phyloP scores from a whole-genome alignment of 2,888 invertebrate genomes.

The Cataglyphis albicans region DNA sequence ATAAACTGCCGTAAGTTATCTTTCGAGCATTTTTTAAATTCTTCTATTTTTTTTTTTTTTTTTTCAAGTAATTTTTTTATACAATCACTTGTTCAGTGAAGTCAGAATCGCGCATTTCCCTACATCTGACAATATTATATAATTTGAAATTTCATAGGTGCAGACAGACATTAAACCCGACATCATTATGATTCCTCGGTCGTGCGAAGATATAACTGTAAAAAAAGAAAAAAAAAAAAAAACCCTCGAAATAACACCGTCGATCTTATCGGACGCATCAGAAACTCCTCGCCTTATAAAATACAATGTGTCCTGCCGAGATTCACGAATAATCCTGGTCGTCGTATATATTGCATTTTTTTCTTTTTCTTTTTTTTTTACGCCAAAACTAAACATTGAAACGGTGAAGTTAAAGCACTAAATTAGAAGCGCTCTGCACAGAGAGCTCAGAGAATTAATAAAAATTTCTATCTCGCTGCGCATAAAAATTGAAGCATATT shows the following conservation, averaged over 20 bases:
- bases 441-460: slow-evolving; percentile 37
- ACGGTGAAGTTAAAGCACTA: slow-evolving; percentile 3
- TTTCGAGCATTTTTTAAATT: background rate
- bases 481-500: slow-evolving; percentile 36
- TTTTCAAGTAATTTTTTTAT: slow-evolving; percentile 19
- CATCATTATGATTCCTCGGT: slow-evolving; percentile 81
- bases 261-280: slow-evolving; percentile 69
- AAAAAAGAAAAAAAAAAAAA: slow-evolving; percentile 60
- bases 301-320: slow-evolving; percentile 46
- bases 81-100: background rate
- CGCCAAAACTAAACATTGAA: slow-evolving; percentile 7
- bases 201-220: slow-evolving; percentile 81
- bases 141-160: slow-evolving; percentile 18
- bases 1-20: slow-evolving; percentile 42
- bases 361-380: background rate
- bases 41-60: no score
- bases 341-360: background rate
- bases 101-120: background rate
- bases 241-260: slow-evolving; percentile 77
- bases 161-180: slow-evolving; percentile 63
- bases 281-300: slow-evolving; percentile 63
- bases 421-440: slow-evolving; percentile 16
- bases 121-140: background rate
- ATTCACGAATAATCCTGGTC: slow-evolving; percentile 25
- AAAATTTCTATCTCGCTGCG: slow-evolving; percentile 33